Evolutionary conservation across 2,888 invertebrate genomes (phyloP).

Genomic region (Ellobium chinense): DNA sequence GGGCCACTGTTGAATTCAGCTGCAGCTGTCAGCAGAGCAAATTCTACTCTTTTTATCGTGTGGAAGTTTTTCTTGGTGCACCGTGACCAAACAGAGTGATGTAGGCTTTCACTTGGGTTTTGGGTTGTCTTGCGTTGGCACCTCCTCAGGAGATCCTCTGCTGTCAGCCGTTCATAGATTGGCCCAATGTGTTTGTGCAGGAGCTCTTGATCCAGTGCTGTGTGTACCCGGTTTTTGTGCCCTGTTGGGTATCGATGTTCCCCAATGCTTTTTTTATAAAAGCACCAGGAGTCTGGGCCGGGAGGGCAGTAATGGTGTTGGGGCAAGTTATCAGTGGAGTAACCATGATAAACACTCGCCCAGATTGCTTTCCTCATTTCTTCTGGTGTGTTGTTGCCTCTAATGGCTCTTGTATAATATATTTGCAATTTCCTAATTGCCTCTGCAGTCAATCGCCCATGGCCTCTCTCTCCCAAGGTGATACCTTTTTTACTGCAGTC

Average conservation of each 20-base stretch:
- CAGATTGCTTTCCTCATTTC: conserved; percentile 21
- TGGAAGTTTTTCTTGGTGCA: not conserved
- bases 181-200: too few relatives aligned
- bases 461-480: conserved; percentile 25
- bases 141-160: too few relatives aligned
- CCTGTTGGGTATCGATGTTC: too few relatives aligned
- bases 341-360: conserved; percentile 9
- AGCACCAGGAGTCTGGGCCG: conserved; percentile 29
- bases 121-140: too few relatives aligned
- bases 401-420: conserved; percentile 19
- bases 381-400: not conserved
- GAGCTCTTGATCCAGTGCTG: too few relatives aligned
- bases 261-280: conserved; percentile 10
- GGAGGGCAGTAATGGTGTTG: conserved; percentile 20
- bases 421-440: conserved; percentile 24
- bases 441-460: conserved; percentile 19
- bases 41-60: not conserved
- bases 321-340: conserved; percentile 26
- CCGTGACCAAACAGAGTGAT: too few relatives aligned
- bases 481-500: conserved; percentile 26
- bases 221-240: too few relatives aligned
- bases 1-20: not conserved
- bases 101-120: too few relatives aligned
- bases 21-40: not conserved
- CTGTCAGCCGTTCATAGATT: too few relatives aligned